Evolutionary conservation across 2,888 invertebrate species (phyloP), one percentile per base, ranked within the genome.

Genomic region (Cheilosia scutellata): DNA sequence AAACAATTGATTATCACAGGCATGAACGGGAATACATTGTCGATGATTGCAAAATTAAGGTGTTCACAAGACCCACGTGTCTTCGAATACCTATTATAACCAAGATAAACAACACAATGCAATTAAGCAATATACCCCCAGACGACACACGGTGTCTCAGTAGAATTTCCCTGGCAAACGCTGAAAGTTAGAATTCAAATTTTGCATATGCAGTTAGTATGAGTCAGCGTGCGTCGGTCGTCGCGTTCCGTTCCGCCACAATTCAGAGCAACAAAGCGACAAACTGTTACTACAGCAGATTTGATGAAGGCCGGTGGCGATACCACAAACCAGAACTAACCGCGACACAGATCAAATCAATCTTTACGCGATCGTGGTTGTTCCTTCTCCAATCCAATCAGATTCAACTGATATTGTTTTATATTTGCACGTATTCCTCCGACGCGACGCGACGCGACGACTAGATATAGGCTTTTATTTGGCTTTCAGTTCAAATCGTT

Each of bases 321-420:
- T 37, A 47, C 16, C 47, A 44, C 13, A 20, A 20, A 47, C 47
- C 47, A 16, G 20, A 20, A 47, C 16, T 20, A 47, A 37, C 37
- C 37, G 37, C 37, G 11, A 37, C 37, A n/a, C 42, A 65, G 60
- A 66, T 79, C 58, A 66, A 60, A 72, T 66, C 66, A 72, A 65
- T 47, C 31, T 55, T 71, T 40, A 51, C 25, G 20, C 20, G 20
- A 20, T 47, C 20, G 16, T 47, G 47, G 20, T 47, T 47, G 37
- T 63, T 37, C 20, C 53, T 70, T 55, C 37, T 78, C 49, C 57
- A 40, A 37, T 42, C 47, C 6, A 47, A 47, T 47, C 16, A 47
- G 16, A 47, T 47, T 47, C 47, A 20, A 3, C 20, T 16, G 20
- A 7, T 20, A 47, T 47, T 47, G 7, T 47, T 20, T 16, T 47